Percentiles rank a stretch among this genome's conserved stretches.
These are phyloP conservation scores for Globodera ellingtonae DNA, from an alignment of 1,140 invertebrate species.

Conservation along the genomic window DNA sequence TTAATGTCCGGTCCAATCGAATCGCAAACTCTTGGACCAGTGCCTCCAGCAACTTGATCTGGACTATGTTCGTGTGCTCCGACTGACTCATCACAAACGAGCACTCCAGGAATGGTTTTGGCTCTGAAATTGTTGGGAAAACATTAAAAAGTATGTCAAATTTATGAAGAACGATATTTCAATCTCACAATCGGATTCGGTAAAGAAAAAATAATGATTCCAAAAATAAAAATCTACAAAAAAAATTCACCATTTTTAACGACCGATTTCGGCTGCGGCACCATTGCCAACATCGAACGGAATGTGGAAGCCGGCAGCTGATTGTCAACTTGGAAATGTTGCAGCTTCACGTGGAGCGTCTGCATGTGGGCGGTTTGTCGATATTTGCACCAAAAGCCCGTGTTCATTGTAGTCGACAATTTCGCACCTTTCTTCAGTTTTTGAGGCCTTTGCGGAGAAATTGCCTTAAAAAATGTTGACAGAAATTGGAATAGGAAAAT, in stretches of 20 bases:
- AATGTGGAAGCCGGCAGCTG: slow-evolving; percentile 82
- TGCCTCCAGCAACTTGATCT: slow-evolving; percentile 75
- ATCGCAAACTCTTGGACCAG: slow-evolving; percentile 91
- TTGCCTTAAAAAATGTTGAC: not conserved
- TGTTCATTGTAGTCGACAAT: not conserved
- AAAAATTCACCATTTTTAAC: slow-evolving; percentile 73
- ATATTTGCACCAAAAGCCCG: slow-evolving; percentile 80
- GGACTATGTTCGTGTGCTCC: slow-evolving; percentile 82
- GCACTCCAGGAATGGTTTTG: slow-evolving; percentile 91
- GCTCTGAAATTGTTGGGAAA: slow-evolving; percentile 68
- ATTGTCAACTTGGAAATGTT: slow-evolving; percentile 65
- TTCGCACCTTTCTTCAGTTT: slow-evolving; percentile 68
- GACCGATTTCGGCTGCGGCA: slow-evolving; percentile 88
- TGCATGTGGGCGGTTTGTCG: slow-evolving; percentile 80
- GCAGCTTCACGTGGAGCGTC: slow-evolving; percentile 71
- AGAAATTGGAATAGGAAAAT: not conserved
- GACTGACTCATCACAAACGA: slow-evolving; percentile 82
- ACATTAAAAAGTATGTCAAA: no score
- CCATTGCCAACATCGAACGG: slow-evolving; percentile 86
- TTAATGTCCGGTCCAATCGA: slow-evolving; percentile 88
- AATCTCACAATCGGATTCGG: no score
- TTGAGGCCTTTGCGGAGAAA: slow-evolving; percentile 80
- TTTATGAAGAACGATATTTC: no score
- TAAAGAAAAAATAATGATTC: no score
- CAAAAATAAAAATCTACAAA: no score